These are phyloP conservation scores for Aplocera efformata DNA, from an alignment of 2,888 invertebrate species.

Conservation along the genomic window DNA sequence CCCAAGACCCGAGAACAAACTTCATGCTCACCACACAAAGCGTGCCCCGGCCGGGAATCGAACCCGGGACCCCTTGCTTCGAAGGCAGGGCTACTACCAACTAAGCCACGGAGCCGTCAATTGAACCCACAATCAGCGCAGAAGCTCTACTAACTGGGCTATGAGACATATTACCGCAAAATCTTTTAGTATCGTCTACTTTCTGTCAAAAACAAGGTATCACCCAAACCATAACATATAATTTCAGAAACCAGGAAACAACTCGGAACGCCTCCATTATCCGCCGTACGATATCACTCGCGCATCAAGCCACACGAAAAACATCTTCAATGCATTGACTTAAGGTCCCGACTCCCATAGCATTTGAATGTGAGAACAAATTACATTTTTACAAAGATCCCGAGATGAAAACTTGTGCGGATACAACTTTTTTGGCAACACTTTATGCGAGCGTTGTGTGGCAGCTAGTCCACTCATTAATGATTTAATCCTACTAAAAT, in stretches of 20 bases:
- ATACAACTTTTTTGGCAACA: conserved; percentile 25
- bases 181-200: too few species aligned
- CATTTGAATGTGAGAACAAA: conserved; percentile 33
- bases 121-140: too few species aligned
- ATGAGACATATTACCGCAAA: too few species aligned
- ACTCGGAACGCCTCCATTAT: conserved; percentile 1
- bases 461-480: conserved; percentile 8
- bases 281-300: conserved; percentile 19
- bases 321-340: conserved; percentile 9
- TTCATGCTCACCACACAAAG: too few species aligned
- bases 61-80: too few species aligned
- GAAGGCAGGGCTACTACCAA: too few species aligned
- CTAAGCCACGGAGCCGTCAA: too few species aligned
- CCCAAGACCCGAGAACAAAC: too few species aligned
- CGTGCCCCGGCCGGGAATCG: too few species aligned
- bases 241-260: conserved; percentile 2
- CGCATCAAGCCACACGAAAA: conserved; percentile 14
- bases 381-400: conserved; percentile 44
- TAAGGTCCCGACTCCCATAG: conserved; percentile 6
- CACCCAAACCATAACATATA: background rate
- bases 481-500: too few species aligned
- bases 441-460: background rate
- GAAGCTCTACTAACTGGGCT: too few species aligned
- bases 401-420: conserved; percentile 37
- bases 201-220: too few species aligned